Percentiles rank a stretch among this genome's conserved stretches.
Evolutionary conservation across 2,113 vertebrate species (phyloP).

Genomic region (Actinemys pallida): DNA sequence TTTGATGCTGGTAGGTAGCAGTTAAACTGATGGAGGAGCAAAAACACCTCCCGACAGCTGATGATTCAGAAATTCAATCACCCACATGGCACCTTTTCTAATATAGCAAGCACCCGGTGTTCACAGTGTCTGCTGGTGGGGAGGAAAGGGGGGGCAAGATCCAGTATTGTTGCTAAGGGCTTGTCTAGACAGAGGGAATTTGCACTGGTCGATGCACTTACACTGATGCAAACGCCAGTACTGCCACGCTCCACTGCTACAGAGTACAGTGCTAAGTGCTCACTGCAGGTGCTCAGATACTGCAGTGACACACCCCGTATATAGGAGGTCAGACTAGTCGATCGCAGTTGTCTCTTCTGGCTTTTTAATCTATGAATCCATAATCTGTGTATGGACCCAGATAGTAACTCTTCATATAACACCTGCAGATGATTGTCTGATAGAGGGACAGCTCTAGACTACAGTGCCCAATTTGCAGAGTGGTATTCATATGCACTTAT

Average conservation of each 20-base stretch:
- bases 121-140: rapidly evolving
- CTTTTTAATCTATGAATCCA: not conserved
- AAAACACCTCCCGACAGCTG: not conserved
- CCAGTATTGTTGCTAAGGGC: not conserved
- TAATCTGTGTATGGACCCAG: not conserved
- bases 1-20: conserved; percentile 37
- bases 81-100: not conserved
- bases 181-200: not conserved
- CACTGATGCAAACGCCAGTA: not conserved
- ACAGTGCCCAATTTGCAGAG: not conserved
- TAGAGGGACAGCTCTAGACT: not conserved
- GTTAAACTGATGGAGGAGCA: not conserved
- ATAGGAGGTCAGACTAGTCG: not conserved
- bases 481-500: not conserved
- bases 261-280: not conserved
- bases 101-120: rapidly evolving
- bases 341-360: not conserved
- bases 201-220: not conserved
- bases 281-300: not conserved
- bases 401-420: not conserved
- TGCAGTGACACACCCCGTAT: too few relatives aligned
- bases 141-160: not conserved
- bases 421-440: not conserved
- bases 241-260: not conserved
- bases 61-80: not conserved